Conservation (phyloP, 2,113 vertebrate species). For the Heptranchias perlo region DNA sequence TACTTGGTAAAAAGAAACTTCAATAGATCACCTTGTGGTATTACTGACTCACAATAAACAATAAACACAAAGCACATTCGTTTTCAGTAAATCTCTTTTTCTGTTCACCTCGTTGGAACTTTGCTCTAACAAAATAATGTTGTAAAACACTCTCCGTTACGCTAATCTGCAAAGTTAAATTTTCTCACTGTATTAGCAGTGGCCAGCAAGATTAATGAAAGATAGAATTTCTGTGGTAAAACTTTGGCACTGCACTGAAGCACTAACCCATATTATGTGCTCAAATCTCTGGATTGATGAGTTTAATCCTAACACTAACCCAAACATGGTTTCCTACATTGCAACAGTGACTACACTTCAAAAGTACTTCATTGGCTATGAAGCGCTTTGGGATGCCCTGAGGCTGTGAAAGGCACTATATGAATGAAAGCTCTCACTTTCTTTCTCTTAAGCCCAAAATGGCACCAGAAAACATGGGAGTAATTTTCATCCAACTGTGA, state of each 20-base stretch:
- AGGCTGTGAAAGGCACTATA: too few relatives aligned
- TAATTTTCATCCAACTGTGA: too few relatives aligned
- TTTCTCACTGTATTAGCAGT: background rate
- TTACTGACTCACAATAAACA: background rate
- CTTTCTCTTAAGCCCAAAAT: too few relatives aligned
- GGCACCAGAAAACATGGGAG: too few relatives aligned
- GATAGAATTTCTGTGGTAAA: background rate
- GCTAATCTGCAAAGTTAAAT: background rate
- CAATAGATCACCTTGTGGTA: background rate
- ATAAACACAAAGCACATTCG: background rate
- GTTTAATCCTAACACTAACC: too few relatives aligned
- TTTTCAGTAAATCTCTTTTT: background rate
- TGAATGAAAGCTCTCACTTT: too few relatives aligned
- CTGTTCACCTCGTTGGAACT: background rate
- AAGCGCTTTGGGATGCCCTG: too few relatives aligned
- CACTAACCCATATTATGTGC: background rate
- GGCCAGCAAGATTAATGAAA: background rate
- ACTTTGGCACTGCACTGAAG: background rate
- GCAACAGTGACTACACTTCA: too few relatives aligned
- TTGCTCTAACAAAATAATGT: background rate
- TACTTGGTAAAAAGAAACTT: background rate
- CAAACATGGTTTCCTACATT: too few relatives aligned
- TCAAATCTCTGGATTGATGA: too few relatives aligned
- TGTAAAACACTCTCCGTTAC: background rate
- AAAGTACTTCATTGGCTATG: too few relatives aligned